A percentile compares a stretch with the other conserved stretches of the same genome.
Conservation (phyloP, 2,888 invertebrate species). For the Troglohyphantes excavatus region DNA sequence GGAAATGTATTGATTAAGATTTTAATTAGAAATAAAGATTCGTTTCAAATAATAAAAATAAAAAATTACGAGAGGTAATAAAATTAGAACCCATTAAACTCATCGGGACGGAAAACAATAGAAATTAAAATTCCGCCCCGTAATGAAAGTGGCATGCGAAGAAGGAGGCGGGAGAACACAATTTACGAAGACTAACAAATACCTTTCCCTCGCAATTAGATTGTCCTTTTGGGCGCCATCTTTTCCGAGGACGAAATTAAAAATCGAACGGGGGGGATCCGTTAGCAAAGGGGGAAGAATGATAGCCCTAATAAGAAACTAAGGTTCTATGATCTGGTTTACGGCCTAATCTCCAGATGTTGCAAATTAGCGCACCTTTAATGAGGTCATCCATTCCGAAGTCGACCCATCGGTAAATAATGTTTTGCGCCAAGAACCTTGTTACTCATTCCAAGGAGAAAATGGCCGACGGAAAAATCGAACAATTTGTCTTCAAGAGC, state of each 20-base stretch:
- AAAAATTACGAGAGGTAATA: background rate
- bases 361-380: slow-evolving; percentile 61
- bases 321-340: slow-evolving; percentile 42
- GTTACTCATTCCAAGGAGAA: background rate
- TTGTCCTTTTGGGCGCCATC: slow-evolving; percentile 32
- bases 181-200: slow-evolving; percentile 20
- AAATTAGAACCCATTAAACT: slow-evolving; percentile 11
- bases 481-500: background rate
- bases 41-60: background rate
- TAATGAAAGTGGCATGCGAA: slow-evolving; percentile 56
- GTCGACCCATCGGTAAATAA: slow-evolving; percentile 42
- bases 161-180: background rate
- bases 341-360: slow-evolving; percentile 48
- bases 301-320: slow-evolving; percentile 67
- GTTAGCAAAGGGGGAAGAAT: slow-evolving; percentile 44
- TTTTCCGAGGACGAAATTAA: slow-evolving; percentile 40
- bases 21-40: slow-evolving; percentile 8
- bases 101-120: background rate
- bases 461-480: slow-evolving; percentile 2
- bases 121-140: slow-evolving; percentile 40
- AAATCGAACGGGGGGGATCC: slow-evolving; percentile 38
- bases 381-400: slow-evolving; percentile 60
- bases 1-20: background rate
- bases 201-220: slow-evolving; percentile 40
- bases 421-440: background rate